phyloP scores from a whole-genome alignment of 2,113 vertebrate species.

The Megaceryle maxima region DNA sequence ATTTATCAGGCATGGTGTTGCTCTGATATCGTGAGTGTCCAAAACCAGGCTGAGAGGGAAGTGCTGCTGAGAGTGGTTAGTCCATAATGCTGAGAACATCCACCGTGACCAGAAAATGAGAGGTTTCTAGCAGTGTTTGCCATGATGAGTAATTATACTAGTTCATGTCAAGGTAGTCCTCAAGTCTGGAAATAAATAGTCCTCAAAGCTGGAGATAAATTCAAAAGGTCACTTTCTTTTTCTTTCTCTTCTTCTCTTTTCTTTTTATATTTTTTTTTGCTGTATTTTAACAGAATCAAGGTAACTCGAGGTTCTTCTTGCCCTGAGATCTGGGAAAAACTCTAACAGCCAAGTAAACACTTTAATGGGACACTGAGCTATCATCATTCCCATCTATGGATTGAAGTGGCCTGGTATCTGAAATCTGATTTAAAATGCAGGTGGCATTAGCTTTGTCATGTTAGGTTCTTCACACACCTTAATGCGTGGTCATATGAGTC shows the following conservation, averaged over 20 bases:
- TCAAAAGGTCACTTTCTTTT: neutral
- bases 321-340: neutral
- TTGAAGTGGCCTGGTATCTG: neutral
- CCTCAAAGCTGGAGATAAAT: neutral
- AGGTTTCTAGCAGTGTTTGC: neutral
- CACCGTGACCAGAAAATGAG: neutral
- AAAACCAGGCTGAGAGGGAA: neutral
- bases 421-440: neutral
- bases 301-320: neutral
- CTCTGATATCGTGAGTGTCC: neutral
- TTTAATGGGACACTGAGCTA: neutral
- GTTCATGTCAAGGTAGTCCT: neutral
- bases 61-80: neutral
- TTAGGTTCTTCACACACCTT: neutral
- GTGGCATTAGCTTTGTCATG: neutral
- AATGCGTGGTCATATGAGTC: accelerated
- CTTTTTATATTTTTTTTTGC: too few relatives aligned
- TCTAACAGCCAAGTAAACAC: neutral
- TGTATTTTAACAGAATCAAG: neutral
- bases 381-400: accelerated
- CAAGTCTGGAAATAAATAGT: neutral
- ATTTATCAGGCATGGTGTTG: neutral
- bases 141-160: neutral
- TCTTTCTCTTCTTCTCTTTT: too few relatives aligned
- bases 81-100: neutral